A percentile compares a stretch with the other conserved stretches of the same genome.
Conservation (phyloP, 2,113 vertebrate species). For the Gopherus evgoodei region DNA sequence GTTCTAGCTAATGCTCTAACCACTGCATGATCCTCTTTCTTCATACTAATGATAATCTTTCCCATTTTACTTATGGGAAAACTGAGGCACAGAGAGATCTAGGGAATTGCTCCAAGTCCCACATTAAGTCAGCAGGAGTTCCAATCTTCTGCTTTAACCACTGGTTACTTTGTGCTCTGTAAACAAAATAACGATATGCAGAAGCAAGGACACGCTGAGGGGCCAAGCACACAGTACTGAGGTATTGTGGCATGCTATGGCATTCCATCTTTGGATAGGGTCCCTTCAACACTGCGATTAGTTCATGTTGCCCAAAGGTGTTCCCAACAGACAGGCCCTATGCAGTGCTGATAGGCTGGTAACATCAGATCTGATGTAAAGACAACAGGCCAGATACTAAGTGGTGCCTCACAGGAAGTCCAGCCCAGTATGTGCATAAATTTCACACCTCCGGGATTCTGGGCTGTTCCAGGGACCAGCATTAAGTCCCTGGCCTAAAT, state of each 20-base stretch:
- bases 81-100: not conserved
- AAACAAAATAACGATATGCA: not conserved
- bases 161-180: not conserved
- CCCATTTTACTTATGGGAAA: not conserved
- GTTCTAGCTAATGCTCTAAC: not conserved
- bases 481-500: not conserved
- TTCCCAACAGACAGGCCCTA: too few relatives aligned
- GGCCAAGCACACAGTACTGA: not conserved
- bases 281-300: too few relatives aligned
- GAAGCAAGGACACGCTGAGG: not conserved
- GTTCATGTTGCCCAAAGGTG: too few relatives aligned
- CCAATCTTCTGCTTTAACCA: not conserved
- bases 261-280: not conserved
- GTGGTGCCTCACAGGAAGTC: too few relatives aligned
- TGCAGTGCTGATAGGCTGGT: too few relatives aligned
- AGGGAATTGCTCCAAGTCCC: not conserved
- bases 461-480: not conserved
- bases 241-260: not conserved
- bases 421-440: too few relatives aligned
- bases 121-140: not conserved
- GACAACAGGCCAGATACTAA: too few relatives aligned
- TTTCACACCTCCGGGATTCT: not conserved
- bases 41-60: not conserved
- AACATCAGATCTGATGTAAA: too few relatives aligned
- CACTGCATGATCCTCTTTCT: not conserved